These are phyloP conservation scores for Hirtodrosophila trivittata DNA, from an alignment of 2,888 invertebrate species.

Conservation along the genomic window DNA sequence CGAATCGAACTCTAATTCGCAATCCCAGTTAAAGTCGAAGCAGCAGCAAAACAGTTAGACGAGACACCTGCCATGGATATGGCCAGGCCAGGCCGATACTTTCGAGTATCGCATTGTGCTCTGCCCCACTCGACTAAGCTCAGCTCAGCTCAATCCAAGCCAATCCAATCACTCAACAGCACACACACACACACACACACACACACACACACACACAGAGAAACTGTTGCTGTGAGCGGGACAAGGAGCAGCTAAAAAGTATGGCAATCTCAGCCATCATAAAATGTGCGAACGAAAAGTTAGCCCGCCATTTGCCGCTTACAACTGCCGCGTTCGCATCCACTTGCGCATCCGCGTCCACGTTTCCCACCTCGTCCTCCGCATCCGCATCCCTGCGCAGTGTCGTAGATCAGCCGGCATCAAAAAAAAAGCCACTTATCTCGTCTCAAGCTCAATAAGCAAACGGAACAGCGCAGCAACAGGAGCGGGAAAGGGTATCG, in stretches of 20 bases:
- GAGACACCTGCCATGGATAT: slow-evolving; percentile 50
- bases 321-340: slow-evolving; percentile 26
- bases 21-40: slow-evolving; percentile 18
- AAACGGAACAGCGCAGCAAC: slow-evolving; percentile 39
- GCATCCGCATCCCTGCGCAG: slow-evolving; percentile 31
- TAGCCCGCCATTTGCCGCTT: slow-evolving; percentile 56
- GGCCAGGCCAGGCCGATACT: not conserved
- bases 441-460: slow-evolving; percentile 65
- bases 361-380: not conserved
- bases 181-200: slow-evolving; percentile 32
- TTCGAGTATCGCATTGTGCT: not conserved
- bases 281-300: slow-evolving; percentile 73
- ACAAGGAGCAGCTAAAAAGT: slow-evolving; percentile 54
- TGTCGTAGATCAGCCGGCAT: slow-evolving; percentile 67
- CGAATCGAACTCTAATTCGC: slow-evolving; percentile 31
- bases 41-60: slow-evolving; percentile 34
- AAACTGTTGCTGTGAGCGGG: slow-evolving; percentile 5
- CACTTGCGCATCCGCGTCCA: slow-evolving; percentile 3
- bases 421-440: slow-evolving; percentile 69
- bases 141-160: slow-evolving; percentile 45
- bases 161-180: slow-evolving; percentile 73
- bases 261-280: slow-evolving; percentile 74
- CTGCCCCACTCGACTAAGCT: not conserved
- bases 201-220: not conserved
- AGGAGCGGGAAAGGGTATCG: slow-evolving; percentile 7